Conservation (phyloP, 1,140 invertebrate genomes). For the Zelostemma sp. region DNA sequence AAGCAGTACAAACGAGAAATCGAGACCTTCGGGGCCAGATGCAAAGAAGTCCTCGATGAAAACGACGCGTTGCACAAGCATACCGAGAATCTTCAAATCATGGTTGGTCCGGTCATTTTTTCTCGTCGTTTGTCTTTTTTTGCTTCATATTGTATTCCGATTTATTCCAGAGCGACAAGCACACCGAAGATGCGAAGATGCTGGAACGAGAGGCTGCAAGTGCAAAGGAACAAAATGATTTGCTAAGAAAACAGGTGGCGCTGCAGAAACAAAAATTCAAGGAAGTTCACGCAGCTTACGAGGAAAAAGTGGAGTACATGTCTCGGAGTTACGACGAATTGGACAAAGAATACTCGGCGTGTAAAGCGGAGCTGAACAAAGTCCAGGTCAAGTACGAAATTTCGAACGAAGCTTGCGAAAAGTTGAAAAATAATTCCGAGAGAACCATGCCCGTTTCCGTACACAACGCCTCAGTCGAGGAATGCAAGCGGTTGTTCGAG, state of each 20-base stretch:
- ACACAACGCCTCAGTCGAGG: slow-evolving; percentile 72
- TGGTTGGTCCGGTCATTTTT: slow-evolving; percentile 57
- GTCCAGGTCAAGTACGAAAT: slow-evolving; percentile 72
- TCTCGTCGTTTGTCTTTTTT: too few relatives aligned
- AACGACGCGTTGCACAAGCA: slow-evolving; percentile 74
- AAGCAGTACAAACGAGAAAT: slow-evolving; percentile 74
- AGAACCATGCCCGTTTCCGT: slow-evolving; percentile 71
- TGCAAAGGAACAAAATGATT: slow-evolving; percentile 74
- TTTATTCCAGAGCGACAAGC: slow-evolving; percentile 58
- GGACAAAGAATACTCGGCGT: slow-evolving; percentile 71
- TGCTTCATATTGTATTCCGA: too few relatives aligned
- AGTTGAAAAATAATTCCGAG: slow-evolving; percentile 69
- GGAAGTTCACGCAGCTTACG: slow-evolving; percentile 73
- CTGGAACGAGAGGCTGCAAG: slow-evolving; percentile 71
- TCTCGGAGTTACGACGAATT: slow-evolving; percentile 73
- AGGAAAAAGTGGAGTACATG: slow-evolving; percentile 73
- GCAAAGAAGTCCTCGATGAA: slow-evolving; percentile 74
- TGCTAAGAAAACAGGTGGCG: slow-evolving; percentile 67
- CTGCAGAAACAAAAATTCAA: slow-evolving; percentile 73
- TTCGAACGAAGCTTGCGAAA: slow-evolving; percentile 69
- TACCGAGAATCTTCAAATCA: slow-evolving; percentile 70
- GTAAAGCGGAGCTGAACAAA: slow-evolving; percentile 71
- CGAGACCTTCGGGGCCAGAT: slow-evolving; percentile 73
- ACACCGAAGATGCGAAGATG: slow-evolving; percentile 59
- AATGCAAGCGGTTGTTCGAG: slow-evolving; percentile 76